Percentiles rank a stretch among this genome's conserved stretches.
Evolutionary conservation across 1,140 invertebrate genomes (phyloP).

Genomic region (Anastatus disparis): DNA sequence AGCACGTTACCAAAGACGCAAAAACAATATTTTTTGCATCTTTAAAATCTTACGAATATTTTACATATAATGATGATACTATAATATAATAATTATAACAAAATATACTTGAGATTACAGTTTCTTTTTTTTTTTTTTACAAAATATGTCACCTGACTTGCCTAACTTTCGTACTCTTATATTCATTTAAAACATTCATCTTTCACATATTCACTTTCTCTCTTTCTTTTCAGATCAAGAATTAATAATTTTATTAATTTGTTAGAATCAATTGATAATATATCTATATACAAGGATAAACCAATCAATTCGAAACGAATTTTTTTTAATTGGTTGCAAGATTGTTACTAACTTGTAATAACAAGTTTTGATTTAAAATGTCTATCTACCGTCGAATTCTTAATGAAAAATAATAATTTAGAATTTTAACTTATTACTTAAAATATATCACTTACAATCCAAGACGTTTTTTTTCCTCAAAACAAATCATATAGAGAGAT

Average conservation of each 20-base stretch:
- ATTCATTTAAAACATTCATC: neutral
- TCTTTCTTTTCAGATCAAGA: slow-evolving; percentile 27
- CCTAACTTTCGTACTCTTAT: neutral
- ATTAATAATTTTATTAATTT: slow-evolving; percentile 32
- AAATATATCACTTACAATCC: neutral
- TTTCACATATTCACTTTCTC: slow-evolving; percentile 2
- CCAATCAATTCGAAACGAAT: slow-evolving; percentile 23
- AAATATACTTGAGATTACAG: slow-evolving; percentile 35
- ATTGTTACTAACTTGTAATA: slow-evolving; percentile 17
- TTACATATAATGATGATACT: slow-evolving; percentile 26
- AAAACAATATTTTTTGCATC: neutral
- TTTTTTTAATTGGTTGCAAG: slow-evolving; percentile 1
- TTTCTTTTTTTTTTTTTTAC: slow-evolving; percentile 5
- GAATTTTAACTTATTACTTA: neutral
- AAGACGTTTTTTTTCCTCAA: neutral
- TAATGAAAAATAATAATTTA: neutral
- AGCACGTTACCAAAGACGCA: slow-evolving; percentile 5
- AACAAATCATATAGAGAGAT: slow-evolving; percentile 8
- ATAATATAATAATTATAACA: slow-evolving; percentile 23
- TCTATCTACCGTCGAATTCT: slow-evolving; percentile 1
- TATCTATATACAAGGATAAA: slow-evolving; percentile 37
- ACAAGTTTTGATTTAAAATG: slow-evolving; percentile 29
- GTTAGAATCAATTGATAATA: slow-evolving; percentile 39
- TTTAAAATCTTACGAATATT: slow-evolving; percentile 17
- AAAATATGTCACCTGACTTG: neutral